These are phyloP conservation scores for Glyptemys insculpta DNA, from an alignment of 2,797 vertebrate genomes.

Conservation along the genomic window DNA sequence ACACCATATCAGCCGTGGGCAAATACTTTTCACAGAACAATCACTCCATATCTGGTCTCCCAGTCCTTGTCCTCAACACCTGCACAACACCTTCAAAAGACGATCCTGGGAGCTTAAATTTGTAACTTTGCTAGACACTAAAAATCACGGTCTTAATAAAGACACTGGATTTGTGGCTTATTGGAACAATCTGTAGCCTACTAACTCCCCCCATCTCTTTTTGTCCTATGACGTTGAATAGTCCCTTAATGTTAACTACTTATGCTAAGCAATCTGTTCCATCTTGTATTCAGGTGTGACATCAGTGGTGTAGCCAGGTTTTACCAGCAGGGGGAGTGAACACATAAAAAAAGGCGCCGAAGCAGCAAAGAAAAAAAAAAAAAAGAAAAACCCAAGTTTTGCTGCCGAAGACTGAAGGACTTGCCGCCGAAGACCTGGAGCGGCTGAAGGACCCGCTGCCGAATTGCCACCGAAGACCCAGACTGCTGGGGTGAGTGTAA, in stretches of 20 bases:
- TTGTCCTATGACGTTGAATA: not conserved
- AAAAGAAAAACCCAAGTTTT: too few relatives aligned
- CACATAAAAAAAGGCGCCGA: too few relatives aligned
- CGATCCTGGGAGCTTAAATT: not conserved
- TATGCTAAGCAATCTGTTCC: not conserved
- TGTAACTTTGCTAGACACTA: not conserved
- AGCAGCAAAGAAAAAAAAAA: too few relatives aligned
- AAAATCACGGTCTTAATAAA: not conserved
- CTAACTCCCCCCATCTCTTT: not conserved
- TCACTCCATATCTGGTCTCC: not conserved
- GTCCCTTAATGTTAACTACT: not conserved
- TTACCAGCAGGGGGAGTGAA: too few relatives aligned
- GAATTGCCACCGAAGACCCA: too few relatives aligned
- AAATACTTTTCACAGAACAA: not conserved
- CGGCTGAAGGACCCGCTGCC: too few relatives aligned
- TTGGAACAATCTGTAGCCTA: not conserved
- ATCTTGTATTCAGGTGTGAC: not conserved
- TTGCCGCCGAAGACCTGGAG: too few relatives aligned
- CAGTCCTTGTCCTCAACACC: not conserved
- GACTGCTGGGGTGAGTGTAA: too few relatives aligned
- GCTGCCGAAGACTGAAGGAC: too few relatives aligned
- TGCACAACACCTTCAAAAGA: not conserved
- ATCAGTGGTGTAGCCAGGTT: not conserved
- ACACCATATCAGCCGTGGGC: not conserved
- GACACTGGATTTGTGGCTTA: not conserved